phyloP scores from a whole-genome alignment of 2,888 invertebrate species.

The Bugula neritina region DNA sequence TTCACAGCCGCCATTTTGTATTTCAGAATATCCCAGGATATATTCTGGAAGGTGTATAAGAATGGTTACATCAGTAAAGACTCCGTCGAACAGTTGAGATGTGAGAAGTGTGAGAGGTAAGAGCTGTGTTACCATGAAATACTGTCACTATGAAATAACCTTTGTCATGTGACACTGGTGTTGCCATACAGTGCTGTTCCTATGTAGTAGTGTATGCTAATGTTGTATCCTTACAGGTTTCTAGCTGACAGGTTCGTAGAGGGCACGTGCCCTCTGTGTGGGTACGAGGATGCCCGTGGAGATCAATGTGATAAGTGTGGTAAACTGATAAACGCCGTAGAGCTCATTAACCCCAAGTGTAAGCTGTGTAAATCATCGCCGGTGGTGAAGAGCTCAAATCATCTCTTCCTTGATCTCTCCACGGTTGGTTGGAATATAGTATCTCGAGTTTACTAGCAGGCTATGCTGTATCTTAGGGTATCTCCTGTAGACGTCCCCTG shows the following conservation, averaged over 20 bases:
- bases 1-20: too few relatives aligned
- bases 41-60: constrained; percentile 75
- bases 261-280: constrained; percentile 89
- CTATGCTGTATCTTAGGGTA: too few relatives aligned
- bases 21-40: constrained; percentile 77
- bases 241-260: constrained; percentile 76
- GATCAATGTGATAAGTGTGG: constrained; percentile 99
- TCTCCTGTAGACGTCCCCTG: too few relatives aligned
- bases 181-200: too few relatives aligned
- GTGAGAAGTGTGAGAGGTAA: constrained; percentile 74
- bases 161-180: too few relatives aligned
- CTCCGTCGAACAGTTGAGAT: constrained; percentile 83
- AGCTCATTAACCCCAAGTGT: constrained; percentile 77
- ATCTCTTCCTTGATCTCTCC: constrained; percentile 88
- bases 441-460: background rate
- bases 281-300: constrained; percentile 86
- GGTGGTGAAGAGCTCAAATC: constrained; percentile 70
- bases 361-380: constrained; percentile 73
- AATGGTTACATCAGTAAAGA: constrained; percentile 77
- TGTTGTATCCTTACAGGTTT: too few relatives aligned
- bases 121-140: background rate
- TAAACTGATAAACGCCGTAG: constrained; percentile 85
- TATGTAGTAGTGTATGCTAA: too few relatives aligned
- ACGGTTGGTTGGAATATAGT: constrained; percentile 59
- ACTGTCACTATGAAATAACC: too few relatives aligned